Conservation (phyloP, 2,113 vertebrate genomes). For the Callopanchax toddi region DNA sequence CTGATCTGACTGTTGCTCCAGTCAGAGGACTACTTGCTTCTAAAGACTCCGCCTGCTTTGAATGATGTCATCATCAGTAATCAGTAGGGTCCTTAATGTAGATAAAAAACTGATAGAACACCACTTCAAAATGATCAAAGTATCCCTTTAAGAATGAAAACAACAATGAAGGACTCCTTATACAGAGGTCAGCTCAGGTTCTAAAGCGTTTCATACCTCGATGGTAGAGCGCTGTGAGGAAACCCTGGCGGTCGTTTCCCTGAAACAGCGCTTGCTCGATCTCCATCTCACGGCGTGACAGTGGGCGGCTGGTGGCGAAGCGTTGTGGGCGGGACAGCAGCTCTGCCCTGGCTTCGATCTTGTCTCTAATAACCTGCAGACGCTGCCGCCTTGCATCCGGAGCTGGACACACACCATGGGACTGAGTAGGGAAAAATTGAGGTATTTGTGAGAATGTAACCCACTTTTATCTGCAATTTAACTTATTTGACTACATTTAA, state of each 20-base stretch:
- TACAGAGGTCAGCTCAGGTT: neutral
- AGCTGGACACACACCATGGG: conserved; percentile 82
- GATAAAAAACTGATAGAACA: too few relatives aligned
- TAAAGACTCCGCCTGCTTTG: too few relatives aligned
- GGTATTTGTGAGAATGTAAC: too few relatives aligned
- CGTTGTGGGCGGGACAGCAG: conserved; percentile 89
- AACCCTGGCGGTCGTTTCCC: conserved; percentile 86
- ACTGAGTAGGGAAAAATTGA: conserved; percentile 56
- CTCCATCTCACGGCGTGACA: conserved; percentile 94
- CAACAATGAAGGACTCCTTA: too few relatives aligned
- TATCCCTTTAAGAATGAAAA: too few relatives aligned
- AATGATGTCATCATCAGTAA: too few relatives aligned
- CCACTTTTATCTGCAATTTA: too few relatives aligned
- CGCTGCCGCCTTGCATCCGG: conserved; percentile 85
- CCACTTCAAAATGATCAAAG: neutral
- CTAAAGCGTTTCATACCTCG: conserved; percentile 75
- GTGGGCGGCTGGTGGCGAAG: conserved; percentile 88
- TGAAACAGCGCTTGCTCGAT: conserved; percentile 93
- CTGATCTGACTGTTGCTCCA: too few relatives aligned
- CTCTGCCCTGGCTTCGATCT: conserved; percentile 84
- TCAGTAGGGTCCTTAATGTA: too few relatives aligned
- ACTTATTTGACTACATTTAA: too few relatives aligned
- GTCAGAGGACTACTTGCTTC: too few relatives aligned
- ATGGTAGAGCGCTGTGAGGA: conserved; percentile 91
- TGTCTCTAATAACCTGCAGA: conserved; percentile 87